Conservation (phyloP, 2,888 invertebrate species). For the Aromia moschata region DNA sequence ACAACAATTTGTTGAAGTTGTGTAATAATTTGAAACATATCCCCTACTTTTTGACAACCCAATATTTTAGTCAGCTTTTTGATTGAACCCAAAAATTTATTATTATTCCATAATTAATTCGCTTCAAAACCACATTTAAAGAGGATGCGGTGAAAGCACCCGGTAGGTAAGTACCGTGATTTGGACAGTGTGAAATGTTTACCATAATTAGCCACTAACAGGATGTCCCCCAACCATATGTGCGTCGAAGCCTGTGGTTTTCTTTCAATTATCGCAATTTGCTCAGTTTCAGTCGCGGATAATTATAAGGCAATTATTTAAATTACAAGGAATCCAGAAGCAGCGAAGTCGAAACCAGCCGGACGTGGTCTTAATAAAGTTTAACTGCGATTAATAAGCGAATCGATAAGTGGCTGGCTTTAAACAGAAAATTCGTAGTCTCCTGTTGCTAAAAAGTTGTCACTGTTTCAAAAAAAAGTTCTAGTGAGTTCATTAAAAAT, state of each 20-base stretch:
- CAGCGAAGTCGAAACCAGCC: neutral
- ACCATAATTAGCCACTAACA: neutral
- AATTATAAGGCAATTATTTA: neutral
- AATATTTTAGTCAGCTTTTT: no score
- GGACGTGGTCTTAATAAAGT: conserved; percentile 1
- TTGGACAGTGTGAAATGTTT: conserved; percentile 2
- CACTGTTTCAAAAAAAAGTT: no score
- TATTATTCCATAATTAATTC: neutral
- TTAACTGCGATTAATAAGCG: no score
- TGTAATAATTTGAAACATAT: no score
- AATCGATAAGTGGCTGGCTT: no score
- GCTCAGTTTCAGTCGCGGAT: conserved; percentile 2
- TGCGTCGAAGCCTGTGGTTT: neutral
- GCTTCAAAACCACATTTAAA: neutral
- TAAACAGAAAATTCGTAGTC: no score
- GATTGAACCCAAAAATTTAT: neutral
- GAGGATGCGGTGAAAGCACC: neutral
- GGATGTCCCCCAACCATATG: neutral
- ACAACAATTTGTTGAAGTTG: no score
- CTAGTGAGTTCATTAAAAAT: no score
- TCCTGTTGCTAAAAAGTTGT: no score
- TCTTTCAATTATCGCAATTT: conserved; percentile 4
- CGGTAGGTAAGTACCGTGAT: neutral
- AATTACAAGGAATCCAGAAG: neutral
- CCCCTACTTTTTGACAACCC: no score